These are phyloP conservation scores for Ariopsis seemanni DNA, from an alignment of 2,113 vertebrate genomes.

Conservation along the genomic window DNA sequence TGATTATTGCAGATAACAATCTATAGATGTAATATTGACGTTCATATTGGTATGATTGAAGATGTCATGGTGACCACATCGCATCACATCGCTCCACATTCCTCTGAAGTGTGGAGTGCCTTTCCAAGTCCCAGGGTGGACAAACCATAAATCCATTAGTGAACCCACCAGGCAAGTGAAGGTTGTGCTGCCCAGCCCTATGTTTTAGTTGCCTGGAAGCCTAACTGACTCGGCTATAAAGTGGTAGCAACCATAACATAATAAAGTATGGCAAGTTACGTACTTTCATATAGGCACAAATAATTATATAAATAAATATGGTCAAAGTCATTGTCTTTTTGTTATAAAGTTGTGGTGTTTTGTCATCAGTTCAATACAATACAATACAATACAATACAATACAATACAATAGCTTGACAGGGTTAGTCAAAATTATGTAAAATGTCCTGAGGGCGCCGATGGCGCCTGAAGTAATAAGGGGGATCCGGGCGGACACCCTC, in stretches of 20 bases:
- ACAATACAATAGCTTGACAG: too few relatives aligned
- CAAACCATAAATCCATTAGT: neutral
- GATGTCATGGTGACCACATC: neutral
- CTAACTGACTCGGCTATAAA: neutral
- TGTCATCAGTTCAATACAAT: too few relatives aligned
- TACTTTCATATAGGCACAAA: neutral
- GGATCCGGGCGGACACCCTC: too few relatives aligned
- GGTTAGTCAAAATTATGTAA: too few relatives aligned
- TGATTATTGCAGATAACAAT: neutral
- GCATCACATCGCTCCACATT: neutral
- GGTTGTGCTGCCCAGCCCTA: neutral
- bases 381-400: too few relatives aligned
- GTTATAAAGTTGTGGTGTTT: too few relatives aligned
- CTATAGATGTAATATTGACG: neutral
- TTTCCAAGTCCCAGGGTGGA: neutral
- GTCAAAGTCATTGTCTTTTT: neutral
- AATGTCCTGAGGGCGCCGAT: too few relatives aligned
- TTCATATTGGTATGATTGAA: neutral
- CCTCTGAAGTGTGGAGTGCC: neutral
- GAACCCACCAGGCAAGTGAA: neutral
- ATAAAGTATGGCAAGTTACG: too few relatives aligned
- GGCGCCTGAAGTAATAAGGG: too few relatives aligned
- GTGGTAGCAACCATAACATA: neutral
- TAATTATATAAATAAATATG: neutral
- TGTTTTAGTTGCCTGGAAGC: neutral